Conservation (phyloP, 2,888 invertebrate genomes). For the Xestoiulus laeticollis region DNA sequence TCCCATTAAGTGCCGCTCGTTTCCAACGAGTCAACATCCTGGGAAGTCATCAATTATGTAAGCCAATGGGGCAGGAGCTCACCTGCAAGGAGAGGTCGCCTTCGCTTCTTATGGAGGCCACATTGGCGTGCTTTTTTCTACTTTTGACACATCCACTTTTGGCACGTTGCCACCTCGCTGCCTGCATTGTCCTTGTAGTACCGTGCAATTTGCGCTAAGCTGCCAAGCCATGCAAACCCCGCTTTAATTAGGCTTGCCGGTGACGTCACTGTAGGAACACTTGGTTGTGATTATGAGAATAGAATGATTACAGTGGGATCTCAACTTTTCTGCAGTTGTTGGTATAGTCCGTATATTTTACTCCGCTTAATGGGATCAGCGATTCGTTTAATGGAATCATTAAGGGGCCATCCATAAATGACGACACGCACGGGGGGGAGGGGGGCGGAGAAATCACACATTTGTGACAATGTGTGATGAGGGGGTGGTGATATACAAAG, state of each 20-base stretch:
- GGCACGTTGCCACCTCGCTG: neutral
- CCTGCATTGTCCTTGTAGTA: neutral
- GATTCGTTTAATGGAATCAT: too few relatives aligned
- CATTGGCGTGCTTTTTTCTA: neutral
- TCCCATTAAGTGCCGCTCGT: neutral
- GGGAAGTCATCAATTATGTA: neutral
- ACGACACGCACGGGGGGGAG: too few relatives aligned
- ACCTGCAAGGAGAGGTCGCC: slow-evolving; percentile 26
- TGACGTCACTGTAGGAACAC: neutral
- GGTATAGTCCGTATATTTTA: too few relatives aligned
- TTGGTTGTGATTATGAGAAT: too few relatives aligned
- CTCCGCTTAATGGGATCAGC: too few relatives aligned
- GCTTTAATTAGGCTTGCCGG: neutral
- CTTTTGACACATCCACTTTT: neutral
- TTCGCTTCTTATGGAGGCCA: neutral
- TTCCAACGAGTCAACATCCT: neutral
- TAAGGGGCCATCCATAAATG: too few relatives aligned
- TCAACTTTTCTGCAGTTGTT: too few relatives aligned
- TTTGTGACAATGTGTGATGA: too few relatives aligned
- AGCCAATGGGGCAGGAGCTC: slow-evolving; percentile 22
- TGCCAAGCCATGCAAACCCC: neutral
- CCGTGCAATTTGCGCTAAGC: neutral
- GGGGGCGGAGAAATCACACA: too few relatives aligned
- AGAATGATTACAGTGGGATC: too few relatives aligned
- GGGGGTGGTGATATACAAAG: too few relatives aligned